phyloP scores from a whole-genome alignment of 2,113 vertebrate genomes.

The Chaetops frenatus region DNA sequence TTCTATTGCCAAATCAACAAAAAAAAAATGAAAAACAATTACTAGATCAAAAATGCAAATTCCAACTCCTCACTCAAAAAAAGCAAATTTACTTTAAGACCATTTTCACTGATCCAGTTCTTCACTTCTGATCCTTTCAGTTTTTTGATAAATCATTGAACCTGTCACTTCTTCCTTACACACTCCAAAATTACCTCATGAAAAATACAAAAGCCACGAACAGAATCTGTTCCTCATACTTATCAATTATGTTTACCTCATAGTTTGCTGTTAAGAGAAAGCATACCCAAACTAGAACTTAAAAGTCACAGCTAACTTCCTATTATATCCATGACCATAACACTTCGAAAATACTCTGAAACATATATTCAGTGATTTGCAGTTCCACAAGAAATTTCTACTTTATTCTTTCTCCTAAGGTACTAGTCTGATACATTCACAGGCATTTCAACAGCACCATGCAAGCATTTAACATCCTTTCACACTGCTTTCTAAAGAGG shows the following conservation, averaged over 20 bases:
- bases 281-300: background rate
- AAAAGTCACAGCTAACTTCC: background rate
- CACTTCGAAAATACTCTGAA: background rate
- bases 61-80: conserved; percentile 7
- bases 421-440: background rate
- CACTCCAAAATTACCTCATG: background rate
- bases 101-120: background rate
- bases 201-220: background rate
- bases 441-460: background rate
- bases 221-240: background rate
- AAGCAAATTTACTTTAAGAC: conserved; percentile 9
- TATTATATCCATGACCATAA: background rate
- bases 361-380: background rate
- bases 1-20: conserved; percentile 30
- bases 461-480: background rate
- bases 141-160: background rate
- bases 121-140: conserved; percentile 9
- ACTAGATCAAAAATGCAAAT: conserved; percentile 45
- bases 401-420: background rate
- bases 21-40: background rate
- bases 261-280: background rate
- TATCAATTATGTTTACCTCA: background rate
- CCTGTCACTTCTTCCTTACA: background rate
- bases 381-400: background rate
- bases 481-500: background rate